Evolutionary conservation across 2,888 invertebrate genomes (phyloP), one percentile per base, ranked within the genome.

Genomic region (Platycheirus rosarum): DNA sequence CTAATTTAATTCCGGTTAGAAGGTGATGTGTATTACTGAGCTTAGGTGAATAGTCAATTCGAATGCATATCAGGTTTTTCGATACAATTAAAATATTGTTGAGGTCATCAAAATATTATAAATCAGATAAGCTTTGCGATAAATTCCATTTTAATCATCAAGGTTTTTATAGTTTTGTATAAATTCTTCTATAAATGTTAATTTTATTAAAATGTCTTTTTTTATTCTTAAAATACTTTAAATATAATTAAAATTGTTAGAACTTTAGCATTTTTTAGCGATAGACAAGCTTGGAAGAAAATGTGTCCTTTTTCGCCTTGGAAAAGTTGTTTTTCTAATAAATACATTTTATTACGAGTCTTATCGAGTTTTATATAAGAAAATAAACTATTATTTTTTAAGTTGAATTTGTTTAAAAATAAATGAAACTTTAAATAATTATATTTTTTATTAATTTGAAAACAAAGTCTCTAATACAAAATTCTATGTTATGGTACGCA

Each of bases 1-100:
- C 32, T 35, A n/a, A 2, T 44, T 18, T 18, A 44, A 18, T 16
- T 53, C 51, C 32, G 51, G 32, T 0, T n/a, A 32, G 32, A 32
- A 18, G 18, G 6, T 35, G 51, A 3, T 53, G 5, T 32, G 13
- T 32, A 2, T 35, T 32, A 18, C 7, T 16, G n/a, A 18, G 14
- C 0, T 29, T 29, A 23, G n/a, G 9, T 44, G 18, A 8, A 44
- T 14, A 14, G 7, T 8, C 9, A 51, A 13, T 51, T 14, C 16
- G 5, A 51, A 32, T 29, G 51, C 32, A 53, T 35, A 53, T 35
- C 51, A 18, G 26, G 16, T 53, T 32, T 32, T 35, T 1, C 18
- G 0, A 32, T 14, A 14, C 0, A 16, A 16, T 32, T 2, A 14
- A 11, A 32, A 9, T 32, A n/a, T 32, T 53, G 4, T 49, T 49